These are phyloP conservation scores for Paradoxurus hermaphroditus DNA, from an alignment of 2,113 vertebrate genomes.

Conservation along the genomic window DNA sequence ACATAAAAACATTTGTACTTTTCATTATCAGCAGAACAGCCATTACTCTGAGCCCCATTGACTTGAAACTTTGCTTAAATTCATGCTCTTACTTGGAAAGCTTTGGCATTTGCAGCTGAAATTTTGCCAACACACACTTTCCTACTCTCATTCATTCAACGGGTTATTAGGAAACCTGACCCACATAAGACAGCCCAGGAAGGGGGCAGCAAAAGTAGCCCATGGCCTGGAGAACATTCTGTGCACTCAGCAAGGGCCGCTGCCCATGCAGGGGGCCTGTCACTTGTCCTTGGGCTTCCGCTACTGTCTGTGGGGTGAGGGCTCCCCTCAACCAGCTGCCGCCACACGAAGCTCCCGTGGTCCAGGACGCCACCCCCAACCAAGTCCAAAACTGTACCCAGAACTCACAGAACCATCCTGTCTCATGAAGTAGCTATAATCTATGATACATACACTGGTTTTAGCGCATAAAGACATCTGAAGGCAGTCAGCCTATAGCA, in stretches of 20 bases:
- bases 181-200: not conserved
- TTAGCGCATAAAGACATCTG: not conserved
- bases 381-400: not conserved
- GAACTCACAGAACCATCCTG: not conserved
- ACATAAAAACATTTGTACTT: not conserved
- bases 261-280: not conserved
- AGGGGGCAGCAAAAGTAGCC: not conserved
- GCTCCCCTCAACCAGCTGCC: not conserved
- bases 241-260: not conserved
- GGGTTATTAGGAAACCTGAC: not conserved
- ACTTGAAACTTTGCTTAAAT: slow-evolving; percentile 28
- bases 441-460: not conserved
- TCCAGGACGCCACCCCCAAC: not conserved
- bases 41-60: not conserved
- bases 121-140: slow-evolving; percentile 19
- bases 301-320: not conserved
- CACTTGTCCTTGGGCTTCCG: not conserved
- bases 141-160: not conserved
- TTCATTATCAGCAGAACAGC: not conserved
- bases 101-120: not conserved
- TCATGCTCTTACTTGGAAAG: slow-evolving; percentile 32
- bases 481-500: not conserved
- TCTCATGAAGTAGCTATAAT: not conserved
- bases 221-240: not conserved
- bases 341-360: not conserved